These are phyloP conservation scores for Oscheius myriophilus DNA, from an alignment of 2,888 invertebrate genomes.

Conservation along the genomic window DNA sequence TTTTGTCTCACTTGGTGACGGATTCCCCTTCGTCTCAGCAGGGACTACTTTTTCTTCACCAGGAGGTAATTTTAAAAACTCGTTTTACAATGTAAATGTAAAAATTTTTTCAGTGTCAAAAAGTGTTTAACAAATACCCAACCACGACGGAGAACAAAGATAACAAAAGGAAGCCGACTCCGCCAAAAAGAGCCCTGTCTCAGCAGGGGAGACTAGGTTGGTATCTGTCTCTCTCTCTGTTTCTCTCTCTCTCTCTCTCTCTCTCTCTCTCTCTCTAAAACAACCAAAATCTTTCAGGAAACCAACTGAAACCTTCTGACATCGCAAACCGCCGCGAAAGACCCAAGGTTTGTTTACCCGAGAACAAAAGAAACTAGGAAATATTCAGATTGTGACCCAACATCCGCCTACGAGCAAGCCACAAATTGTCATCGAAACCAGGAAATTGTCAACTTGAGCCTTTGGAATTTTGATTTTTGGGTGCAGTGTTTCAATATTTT, in stretches of 20 bases:
- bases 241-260: too few species aligned
- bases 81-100: background rate
- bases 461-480: background rate
- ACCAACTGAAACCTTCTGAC: conserved; percentile 24
- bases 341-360: background rate
- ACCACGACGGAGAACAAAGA: background rate
- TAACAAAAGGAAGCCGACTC: background rate
- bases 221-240: too few species aligned
- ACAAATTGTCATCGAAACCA: conserved; percentile 18
- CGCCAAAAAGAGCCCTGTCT: conserved; percentile 11
- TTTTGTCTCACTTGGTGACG: conserved; percentile 7
- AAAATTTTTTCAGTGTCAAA: conserved; percentile 10
- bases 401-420: conserved; percentile 24
- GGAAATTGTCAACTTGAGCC: background rate
- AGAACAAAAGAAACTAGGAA: background rate
- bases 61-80: too few species aligned
- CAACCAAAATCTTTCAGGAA: background rate
- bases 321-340: conserved; percentile 20
- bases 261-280: too few species aligned
- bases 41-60: conserved; percentile 11
- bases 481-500: background rate
- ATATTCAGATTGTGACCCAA: conserved; percentile 17
- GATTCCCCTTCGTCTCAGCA: conserved; percentile 18
- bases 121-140: conserved; percentile 23
- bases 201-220: conserved; percentile 3